Base-by-base conservation (phyloP, 2,113 vertebrate species). In the Canis aureus region DNA sequence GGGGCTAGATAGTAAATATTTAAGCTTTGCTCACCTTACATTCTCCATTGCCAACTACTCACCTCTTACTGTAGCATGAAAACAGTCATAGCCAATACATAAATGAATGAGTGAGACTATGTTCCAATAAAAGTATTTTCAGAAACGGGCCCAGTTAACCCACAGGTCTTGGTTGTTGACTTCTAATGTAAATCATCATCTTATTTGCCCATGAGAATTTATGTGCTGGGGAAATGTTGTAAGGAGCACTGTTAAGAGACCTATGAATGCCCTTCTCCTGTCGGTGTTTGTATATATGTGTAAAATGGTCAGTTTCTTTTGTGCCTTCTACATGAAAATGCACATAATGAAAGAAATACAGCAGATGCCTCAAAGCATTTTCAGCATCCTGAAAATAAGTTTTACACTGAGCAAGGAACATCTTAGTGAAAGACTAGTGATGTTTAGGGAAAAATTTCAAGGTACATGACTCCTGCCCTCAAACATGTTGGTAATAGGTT, bases 391-490 rank as follows among this genome's bases (percentile, higher is more conserved):
- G 62, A n/a, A 79, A 90, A 10, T 73, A 8, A 90, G 27, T 95
- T 80, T 91, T 82, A 62, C 32, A 55, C 16, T 96, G 23, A 93
- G 20, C 43, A 97, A 49, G 22, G 55, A 92, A 25, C 9, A 87
- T 74, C 67, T 79, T 96, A 71, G 55, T 90, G 64, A 97, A 97
- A 97, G 29, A 43, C 38, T 22, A 81, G 1, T 78, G 35, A 87
- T 97, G 11, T 89, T 89, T 96, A 73, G 87, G 87, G 73, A 89
- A 87, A 96, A 94, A 60, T 73, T 89, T 92, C 20, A 66, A 59
- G 53, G 49, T 94, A 73, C 23, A 49, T 95, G 67, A 90, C 60
- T 60, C 32, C 49, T 90, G 67, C 67, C 79, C 12, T 95, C 32
- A 95, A 83, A 53, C 88, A 93, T 94, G 35, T 97, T 69, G 93